Percentiles rank a stretch among this genome's conserved stretches.
These are phyloP conservation scores for Lamproptera curius DNA, from an alignment of 2,888 invertebrate genomes.

Conservation along the genomic window DNA sequence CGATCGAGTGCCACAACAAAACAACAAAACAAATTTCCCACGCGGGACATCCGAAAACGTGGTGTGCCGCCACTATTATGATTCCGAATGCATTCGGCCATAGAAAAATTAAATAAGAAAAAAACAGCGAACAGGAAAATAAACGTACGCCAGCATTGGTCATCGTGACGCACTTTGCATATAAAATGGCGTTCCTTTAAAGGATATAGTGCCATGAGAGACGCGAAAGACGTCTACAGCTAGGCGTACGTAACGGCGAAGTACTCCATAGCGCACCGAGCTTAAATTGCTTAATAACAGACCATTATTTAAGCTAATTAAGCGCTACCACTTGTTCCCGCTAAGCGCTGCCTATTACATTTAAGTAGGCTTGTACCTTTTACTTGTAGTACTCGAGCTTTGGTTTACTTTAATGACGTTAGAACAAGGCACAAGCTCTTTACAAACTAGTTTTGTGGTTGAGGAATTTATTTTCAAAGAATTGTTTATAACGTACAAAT, in stretches of 20 bases:
- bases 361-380: too few species aligned
- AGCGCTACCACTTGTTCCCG: too few species aligned
- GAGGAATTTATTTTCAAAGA: too few species aligned
- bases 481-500: too few species aligned
- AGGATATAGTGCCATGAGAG: constrained; percentile 32
- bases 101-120: constrained; percentile 22
- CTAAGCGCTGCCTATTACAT: too few species aligned
- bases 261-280: constrained; percentile 32
- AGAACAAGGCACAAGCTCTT: too few species aligned
- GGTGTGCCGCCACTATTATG: constrained; percentile 17
- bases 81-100: constrained; percentile 24
- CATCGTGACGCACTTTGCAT: constrained; percentile 34
- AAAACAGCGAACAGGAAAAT: constrained; percentile 32
- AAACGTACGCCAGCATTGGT: constrained; percentile 31
- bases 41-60: constrained; percentile 5
- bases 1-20: too few species aligned
- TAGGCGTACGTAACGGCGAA: neutral
- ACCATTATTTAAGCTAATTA: constrained; percentile 65
- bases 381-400: too few species aligned
- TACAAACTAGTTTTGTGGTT: too few species aligned
- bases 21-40: too few species aligned
- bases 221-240: constrained; percentile 19
- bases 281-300: constrained; percentile 68
- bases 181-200: constrained; percentile 33
- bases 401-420: too few species aligned